Evolutionary conservation across 2,888 invertebrate species (phyloP).

Genomic region (Lysandra coridon): DNA sequence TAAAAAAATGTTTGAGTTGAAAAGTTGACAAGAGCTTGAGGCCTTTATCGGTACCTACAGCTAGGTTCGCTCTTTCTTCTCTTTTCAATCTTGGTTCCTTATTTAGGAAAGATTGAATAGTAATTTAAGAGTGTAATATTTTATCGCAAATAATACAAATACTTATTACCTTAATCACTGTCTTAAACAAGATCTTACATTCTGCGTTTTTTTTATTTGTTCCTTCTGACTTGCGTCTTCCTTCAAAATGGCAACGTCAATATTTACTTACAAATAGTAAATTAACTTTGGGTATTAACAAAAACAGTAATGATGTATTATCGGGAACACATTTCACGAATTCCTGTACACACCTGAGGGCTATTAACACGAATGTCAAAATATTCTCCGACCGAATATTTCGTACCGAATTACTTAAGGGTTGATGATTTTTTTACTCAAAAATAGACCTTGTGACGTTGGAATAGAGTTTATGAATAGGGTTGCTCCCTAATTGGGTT

Average conservation of each 20-base stretch:
- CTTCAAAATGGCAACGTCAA: background rate
- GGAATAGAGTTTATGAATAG: background rate
- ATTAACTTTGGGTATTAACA: background rate
- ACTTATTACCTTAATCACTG: too few species aligned
- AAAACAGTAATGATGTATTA: slow-evolving; percentile 30
- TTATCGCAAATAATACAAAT: too few species aligned
- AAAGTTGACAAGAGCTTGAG: too few species aligned
- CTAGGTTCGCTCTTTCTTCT: too few species aligned
- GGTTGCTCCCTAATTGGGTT: background rate
- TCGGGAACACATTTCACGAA: slow-evolving; percentile 49
- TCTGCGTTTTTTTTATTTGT: background rate
- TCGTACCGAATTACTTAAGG: slow-evolving; percentile 46
- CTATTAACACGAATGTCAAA: slow-evolving; percentile 77
- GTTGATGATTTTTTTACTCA: background rate
- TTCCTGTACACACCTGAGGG: slow-evolving; percentile 63
- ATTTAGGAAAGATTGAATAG: too few species aligned
- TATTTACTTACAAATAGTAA: slow-evolving; percentile 10
- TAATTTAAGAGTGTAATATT: too few species aligned
- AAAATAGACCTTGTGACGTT: slow-evolving; percentile 8
- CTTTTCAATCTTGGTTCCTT: too few species aligned
- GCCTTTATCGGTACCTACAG: too few species aligned
- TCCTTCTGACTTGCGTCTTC: background rate
- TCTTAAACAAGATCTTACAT: too few species aligned
- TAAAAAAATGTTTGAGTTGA: too few species aligned
- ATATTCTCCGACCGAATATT: slow-evolving; percentile 66